Evolutionary conservation across 2,113 vertebrate species (phyloP).

Genomic region (Dipodomys spectabilis): DNA sequence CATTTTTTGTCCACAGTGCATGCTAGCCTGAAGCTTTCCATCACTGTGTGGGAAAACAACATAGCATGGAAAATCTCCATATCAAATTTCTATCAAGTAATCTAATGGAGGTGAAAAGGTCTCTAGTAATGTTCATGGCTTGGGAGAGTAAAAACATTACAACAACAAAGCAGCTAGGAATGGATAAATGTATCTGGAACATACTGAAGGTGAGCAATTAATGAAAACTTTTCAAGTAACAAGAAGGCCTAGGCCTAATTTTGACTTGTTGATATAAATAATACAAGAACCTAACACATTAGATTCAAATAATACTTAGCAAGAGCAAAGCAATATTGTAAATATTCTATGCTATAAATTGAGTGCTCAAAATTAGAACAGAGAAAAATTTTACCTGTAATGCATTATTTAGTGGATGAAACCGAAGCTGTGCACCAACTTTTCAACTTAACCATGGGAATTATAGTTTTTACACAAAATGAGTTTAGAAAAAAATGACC

Average conservation of each 20-base stretch:
- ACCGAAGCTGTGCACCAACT: background rate
- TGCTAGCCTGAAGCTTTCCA: background rate
- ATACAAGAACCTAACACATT: background rate
- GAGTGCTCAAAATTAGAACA: background rate
- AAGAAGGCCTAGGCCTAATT: background rate
- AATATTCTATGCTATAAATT: background rate
- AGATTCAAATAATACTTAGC: background rate
- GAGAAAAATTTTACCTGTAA: background rate
- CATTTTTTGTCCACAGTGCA: slow-evolving; percentile 3
- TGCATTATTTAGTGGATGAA: background rate
- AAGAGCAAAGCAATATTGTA: background rate
- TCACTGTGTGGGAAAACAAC: background rate
- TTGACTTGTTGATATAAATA: background rate
- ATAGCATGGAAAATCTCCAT: background rate
- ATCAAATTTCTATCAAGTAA: background rate
- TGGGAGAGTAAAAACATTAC: background rate
- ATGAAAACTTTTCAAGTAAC: background rate
- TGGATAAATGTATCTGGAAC: background rate
- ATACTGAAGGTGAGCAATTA: background rate
- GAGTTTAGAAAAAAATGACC: background rate
- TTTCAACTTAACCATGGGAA: background rate
- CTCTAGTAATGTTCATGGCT: background rate
- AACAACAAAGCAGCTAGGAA: background rate
- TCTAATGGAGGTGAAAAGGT: background rate
- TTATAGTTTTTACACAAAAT: background rate